Base-by-base conservation (phyloP, 2,113 vertebrate species). In the Stigmatopora nigra region DNA sequence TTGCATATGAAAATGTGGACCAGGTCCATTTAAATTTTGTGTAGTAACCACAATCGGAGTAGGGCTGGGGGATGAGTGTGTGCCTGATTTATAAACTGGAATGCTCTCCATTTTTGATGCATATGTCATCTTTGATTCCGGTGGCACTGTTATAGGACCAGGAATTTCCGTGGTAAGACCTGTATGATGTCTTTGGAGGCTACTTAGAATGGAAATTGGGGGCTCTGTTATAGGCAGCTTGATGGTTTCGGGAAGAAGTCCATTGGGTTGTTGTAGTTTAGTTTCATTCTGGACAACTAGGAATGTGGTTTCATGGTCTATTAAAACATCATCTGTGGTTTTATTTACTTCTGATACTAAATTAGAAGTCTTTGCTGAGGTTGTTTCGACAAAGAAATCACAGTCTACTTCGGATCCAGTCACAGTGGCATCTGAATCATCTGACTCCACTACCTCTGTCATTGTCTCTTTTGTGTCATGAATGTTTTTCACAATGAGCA, bases 41-140 rank as follows among this genome's bases (percentile, higher is more conserved):
- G 88, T 89, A 1, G 89, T 91, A 57, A 90, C 86, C 63, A 91
- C 86, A 19, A 87, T 70, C 0, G 78, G 78, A 61, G 82, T 8
- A 2, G 72, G 64, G 16, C 14, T 53, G 7, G 73, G 65, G 55
- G 67, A 20, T 25, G 68, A 66, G 6, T 10, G 77, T 65, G 3
- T 31, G 35, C 13, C 63, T 4, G 2, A 58, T 64, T 73, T 70
- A 9, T 57, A 64, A 22, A 49, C 46, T 63, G 76, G 69, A 36
- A 9, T 25, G 4, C 78, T 75, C 20, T 68, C 60, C 10, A 41
- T 57, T 11, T 63, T 20, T 25, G 15, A 65, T 25, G 56, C 25
- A 64, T 63, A 1, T 58, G 22, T 58, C 47, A 44, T 45, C 15
- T 63, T 51, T 19, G 65, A 51, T 59, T 71, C 69, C 19, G 80